Percentiles rank a stretch among this genome's conserved stretches.
Evolutionary conservation across 2,888 invertebrate genomes (phyloP).

Genomic region (Eristalis intricaria): DNA sequence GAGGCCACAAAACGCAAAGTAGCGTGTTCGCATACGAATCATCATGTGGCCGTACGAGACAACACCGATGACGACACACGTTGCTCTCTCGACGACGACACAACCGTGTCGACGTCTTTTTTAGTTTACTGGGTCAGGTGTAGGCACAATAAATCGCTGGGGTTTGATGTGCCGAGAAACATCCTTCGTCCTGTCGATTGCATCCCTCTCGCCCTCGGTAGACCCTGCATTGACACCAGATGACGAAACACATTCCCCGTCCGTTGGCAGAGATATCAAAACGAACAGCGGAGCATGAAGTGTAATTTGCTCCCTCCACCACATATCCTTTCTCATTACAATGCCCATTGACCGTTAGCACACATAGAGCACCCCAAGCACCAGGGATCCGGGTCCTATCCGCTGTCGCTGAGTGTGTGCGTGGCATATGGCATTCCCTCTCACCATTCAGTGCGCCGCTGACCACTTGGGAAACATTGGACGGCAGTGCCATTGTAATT

Average conservation of each 20-base stretch:
- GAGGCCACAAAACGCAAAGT: slow-evolving; percentile 69
- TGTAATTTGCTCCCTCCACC: slow-evolving; percentile 49
- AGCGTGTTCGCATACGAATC: slow-evolving; percentile 66
- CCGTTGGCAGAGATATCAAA: slow-evolving; percentile 38
- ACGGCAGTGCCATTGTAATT: slow-evolving; percentile 52
- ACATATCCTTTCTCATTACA: slow-evolving; percentile 55
- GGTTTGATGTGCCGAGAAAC: background rate
- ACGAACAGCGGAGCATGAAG: slow-evolving; percentile 47
- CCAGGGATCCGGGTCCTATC: slow-evolving; percentile 37
- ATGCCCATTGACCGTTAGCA: slow-evolving; percentile 61
- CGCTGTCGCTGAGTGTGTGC: slow-evolving; percentile 18
- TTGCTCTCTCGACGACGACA: background rate
- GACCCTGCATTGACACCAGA: slow-evolving; percentile 35
- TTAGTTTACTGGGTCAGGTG: slow-evolving; percentile 70
- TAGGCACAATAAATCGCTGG: slow-evolving; percentile 37
- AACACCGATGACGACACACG: slow-evolving; percentile 37
- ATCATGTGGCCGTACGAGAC: slow-evolving; percentile 42
- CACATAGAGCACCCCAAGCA: slow-evolving; percentile 14
- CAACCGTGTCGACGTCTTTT: slow-evolving; percentile 47
- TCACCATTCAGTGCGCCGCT: slow-evolving; percentile 31
- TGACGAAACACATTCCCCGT: slow-evolving; percentile 59
- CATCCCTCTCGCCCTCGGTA: background rate
- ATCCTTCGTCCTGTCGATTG: background rate
- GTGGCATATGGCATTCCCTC: slow-evolving; percentile 63
- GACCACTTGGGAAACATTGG: slow-evolving; percentile 69